These are phyloP conservation scores for Podargus strigoides DNA, from an alignment of 2,797 vertebrate species.

Conservation along the genomic window DNA sequence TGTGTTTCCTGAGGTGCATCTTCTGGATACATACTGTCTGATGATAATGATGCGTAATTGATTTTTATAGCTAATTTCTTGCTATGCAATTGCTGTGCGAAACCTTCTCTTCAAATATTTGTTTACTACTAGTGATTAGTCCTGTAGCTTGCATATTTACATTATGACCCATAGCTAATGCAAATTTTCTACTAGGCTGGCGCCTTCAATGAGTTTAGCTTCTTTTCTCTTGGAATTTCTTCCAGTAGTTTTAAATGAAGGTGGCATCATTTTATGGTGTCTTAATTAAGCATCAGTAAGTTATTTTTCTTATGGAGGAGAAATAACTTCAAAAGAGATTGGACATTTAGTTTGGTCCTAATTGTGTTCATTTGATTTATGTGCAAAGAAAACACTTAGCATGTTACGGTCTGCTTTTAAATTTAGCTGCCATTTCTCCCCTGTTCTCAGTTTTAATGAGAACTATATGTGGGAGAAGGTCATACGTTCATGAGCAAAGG, in stretches of 20 bases:
- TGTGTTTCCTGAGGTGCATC: background rate
- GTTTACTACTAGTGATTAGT: constrained; percentile 17
- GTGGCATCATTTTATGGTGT: background rate
- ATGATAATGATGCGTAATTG: constrained; percentile 25
- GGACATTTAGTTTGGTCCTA: background rate
- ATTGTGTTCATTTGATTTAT: background rate
- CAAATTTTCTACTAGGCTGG: background rate
- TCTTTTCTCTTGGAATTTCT: background rate
- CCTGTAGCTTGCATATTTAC: background rate
- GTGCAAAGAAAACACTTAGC: background rate
- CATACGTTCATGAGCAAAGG: accelerated
- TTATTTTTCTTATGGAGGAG: background rate
- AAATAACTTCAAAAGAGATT: background rate
- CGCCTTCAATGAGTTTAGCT: background rate
- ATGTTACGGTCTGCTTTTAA: background rate
- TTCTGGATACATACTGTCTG: background rate
- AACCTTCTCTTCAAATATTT: constrained; percentile 47
- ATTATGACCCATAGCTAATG: background rate
- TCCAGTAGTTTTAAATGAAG: background rate
- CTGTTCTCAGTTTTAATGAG: background rate
- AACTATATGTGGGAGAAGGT: background rate
- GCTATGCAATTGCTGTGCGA: background rate
- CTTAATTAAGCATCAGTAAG: background rate
- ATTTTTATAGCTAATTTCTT: constrained; percentile 45
- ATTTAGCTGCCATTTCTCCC: background rate